Conservation (phyloP, 2,888 invertebrate genomes). For the Alentia gelatinosa region DNA sequence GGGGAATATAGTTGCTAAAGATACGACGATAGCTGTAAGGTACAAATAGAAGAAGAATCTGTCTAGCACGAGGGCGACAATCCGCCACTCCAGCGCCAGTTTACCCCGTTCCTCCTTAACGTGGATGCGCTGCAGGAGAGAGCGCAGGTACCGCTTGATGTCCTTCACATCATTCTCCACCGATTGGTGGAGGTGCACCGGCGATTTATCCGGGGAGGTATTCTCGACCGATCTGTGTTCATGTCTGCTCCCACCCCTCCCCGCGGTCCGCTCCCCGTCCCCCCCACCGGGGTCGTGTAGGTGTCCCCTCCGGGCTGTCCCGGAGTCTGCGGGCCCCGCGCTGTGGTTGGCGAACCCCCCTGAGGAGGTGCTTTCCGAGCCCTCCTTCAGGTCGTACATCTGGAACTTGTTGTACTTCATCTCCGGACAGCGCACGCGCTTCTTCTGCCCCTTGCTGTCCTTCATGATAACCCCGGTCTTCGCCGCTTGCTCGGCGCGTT, state of each 20-base stretch:
- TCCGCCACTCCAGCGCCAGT: conserved; percentile 65
- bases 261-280: background rate
- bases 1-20: conserved; percentile 66
- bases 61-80: conserved; percentile 66
- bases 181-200: conserved; percentile 61
- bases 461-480: background rate
- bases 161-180: conserved; percentile 77
- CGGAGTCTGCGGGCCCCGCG: background rate
- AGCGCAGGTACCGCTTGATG: conserved; percentile 71
- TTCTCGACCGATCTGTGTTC: background rate
- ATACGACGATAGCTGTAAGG: conserved; percentile 63
- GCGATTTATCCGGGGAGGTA: conserved; percentile 58
- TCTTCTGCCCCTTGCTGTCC: conserved; percentile 49
- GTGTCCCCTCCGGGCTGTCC: background rate
- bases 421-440: conserved; percentile 51
- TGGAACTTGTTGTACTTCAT: conserved; percentile 62
- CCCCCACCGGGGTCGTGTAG: background rate
- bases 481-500: background rate
- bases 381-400: conserved; percentile 60
- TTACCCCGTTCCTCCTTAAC: conserved; percentile 63
- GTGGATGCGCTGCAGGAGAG: conserved; percentile 70
- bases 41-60: conserved; percentile 66
- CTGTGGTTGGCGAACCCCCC: conserved; percentile 41
- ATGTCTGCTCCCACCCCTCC: background rate
- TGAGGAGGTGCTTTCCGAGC: conserved; percentile 24